phyloP scores from a whole-genome alignment of 2,797 vertebrate genomes.

The Hipposideros larvatus region DNA sequence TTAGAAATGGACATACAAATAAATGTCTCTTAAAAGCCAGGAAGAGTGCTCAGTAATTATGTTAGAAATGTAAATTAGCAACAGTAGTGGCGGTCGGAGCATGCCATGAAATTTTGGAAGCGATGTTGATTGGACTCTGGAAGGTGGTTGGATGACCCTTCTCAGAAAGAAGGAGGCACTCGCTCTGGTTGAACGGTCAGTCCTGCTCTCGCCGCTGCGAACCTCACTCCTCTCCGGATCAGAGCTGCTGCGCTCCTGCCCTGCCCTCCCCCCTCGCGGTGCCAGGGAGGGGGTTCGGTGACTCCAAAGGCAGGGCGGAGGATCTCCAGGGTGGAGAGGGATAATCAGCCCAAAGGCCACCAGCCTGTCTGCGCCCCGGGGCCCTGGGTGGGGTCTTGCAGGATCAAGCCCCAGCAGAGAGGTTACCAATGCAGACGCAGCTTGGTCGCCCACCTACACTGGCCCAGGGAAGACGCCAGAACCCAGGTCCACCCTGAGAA shows the following conservation, averaged over 20 bases:
- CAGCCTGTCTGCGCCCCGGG: no score
- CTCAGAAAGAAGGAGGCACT: background rate
- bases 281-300: background rate
- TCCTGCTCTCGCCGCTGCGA: accelerated
- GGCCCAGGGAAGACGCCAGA: background rate
- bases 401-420: no score
- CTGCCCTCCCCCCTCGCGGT: background rate
- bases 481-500: slow-evolving; percentile 67
- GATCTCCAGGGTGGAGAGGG: slow-evolving; percentile 66
- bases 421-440: no score
- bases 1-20: background rate
- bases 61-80: no score
- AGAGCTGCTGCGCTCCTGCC: accelerated
- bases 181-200: background rate
- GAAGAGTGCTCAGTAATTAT: no score
- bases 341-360: background rate
- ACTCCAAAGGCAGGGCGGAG: background rate
- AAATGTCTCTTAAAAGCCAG: background rate
- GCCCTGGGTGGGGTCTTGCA: no score
- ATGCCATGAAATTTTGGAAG: background rate
- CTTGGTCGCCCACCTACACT: background rate
- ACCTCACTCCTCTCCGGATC: background rate
- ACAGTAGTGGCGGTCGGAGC: no score
- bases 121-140: background rate
- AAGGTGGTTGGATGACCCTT: background rate